Evolutionary conservation across 1,140 invertebrate species (phyloP).

Genomic region (Pectinophora gossypiella): DNA sequence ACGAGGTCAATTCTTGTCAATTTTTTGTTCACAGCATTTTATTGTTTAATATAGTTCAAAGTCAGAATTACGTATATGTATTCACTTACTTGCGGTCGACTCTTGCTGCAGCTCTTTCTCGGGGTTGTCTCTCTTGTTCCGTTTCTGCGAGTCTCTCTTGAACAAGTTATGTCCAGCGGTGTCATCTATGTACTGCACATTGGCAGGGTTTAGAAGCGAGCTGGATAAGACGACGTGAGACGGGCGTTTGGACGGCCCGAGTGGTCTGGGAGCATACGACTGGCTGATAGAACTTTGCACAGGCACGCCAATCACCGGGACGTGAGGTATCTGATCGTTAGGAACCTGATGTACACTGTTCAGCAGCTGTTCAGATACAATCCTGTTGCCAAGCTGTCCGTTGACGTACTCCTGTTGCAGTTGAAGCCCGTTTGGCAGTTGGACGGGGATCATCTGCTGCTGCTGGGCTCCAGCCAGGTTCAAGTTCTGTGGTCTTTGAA

Average conservation of each 20-base stretch:
- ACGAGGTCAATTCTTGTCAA: no score
- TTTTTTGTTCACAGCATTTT: no score
- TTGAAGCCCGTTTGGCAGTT: conserved; percentile 61
- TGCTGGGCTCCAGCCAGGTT: conserved; percentile 75
- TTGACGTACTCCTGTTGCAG: conserved; percentile 77
- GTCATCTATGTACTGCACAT: conserved; percentile 78
- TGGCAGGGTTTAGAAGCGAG: conserved; percentile 69
- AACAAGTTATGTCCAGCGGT: conserved; percentile 71
- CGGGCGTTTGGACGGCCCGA: conserved; percentile 44
- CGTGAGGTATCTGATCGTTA: conserved; percentile 25
- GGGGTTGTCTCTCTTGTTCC: conserved; percentile 72
- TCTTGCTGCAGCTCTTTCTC: conserved; percentile 58
- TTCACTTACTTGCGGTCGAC: conserved; percentile 24
- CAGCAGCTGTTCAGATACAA: conserved; percentile 77
- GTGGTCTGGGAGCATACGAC: conserved; percentile 27
- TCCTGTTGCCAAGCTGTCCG: conserved; percentile 77
- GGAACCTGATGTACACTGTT: conserved; percentile 41
- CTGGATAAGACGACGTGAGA: conserved; percentile 50
- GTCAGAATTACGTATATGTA: no score
- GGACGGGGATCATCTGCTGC: conserved; percentile 70
- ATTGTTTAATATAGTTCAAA: no score
- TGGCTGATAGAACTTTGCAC: conserved; percentile 21
- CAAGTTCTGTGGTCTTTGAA: conserved; percentile 79
- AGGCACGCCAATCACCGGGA: conserved; percentile 28
- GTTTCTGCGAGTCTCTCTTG: conserved; percentile 71